Percentiles rank a stretch among this genome's conserved stretches.
phyloP scores from a whole-genome alignment of 2,888 invertebrate genomes.

The Allacma fusca region DNA sequence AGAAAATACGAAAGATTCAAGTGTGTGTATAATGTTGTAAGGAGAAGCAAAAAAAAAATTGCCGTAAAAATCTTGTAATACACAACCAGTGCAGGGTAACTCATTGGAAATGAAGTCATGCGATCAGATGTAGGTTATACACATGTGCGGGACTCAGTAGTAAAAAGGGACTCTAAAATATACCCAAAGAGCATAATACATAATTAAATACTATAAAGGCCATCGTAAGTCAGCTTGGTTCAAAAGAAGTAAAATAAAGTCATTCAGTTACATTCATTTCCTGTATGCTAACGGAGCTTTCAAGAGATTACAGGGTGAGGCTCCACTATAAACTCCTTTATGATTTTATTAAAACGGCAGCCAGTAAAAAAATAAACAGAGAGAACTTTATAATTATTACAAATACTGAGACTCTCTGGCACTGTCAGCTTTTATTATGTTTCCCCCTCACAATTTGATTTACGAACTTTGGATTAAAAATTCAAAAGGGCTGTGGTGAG shows the following conservation, averaged over 20 bases:
- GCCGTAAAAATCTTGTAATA: neutral
- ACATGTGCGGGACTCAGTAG: neutral
- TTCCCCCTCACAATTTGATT: neutral
- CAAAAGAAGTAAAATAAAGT: neutral
- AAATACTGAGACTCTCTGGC: neutral
- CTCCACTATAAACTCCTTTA: neutral
- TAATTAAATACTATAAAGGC: neutral
- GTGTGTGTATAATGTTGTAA: no score
- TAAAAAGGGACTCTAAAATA: neutral
- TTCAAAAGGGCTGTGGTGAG: constrained; percentile 7
- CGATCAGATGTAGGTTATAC: neutral
- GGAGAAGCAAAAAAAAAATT: neutral
- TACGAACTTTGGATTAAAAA: constrained; percentile 2
- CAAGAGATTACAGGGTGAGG: constrained; percentile 7
- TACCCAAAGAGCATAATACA: neutral
- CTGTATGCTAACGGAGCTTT: neutral
- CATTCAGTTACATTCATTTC: constrained; percentile 10
- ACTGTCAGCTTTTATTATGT: neutral
- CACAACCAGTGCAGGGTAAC: neutral
- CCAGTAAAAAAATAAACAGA: neutral
- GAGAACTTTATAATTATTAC: constrained; percentile 1
- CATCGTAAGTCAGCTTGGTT: no score
- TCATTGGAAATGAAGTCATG: constrained; percentile 2
- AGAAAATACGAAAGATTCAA: neutral
- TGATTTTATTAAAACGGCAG: constrained; percentile 13